Evolutionary conservation across 2,888 invertebrate species (phyloP), one percentile per base, ranked within the genome.

Genomic region (Carabus problematicus): DNA sequence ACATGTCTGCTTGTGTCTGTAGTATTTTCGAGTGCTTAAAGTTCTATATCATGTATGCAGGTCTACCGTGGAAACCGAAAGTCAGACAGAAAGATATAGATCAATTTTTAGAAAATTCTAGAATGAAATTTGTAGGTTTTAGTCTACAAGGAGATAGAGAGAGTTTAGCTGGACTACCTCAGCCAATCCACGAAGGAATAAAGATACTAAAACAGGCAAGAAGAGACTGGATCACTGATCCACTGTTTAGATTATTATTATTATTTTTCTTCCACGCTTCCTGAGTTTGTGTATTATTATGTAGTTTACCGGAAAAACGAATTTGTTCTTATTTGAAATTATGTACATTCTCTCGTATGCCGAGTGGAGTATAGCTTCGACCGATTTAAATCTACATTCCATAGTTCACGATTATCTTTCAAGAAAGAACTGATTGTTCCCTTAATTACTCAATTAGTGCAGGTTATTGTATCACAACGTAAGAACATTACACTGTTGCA

Each of bases 81-180:
- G 97, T 97, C 11, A 87, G 96, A 8, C 93, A 94, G 77, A 93
- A 92, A 82, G 98, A 98, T 79, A 90, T 98, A 71, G 97, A 98
- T 77, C 87, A 89, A 78, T 98, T 98, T 81, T 82, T 98, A 73
- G 95, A 97, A 77, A 91, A 91, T 79, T 94, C 96, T 0, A 84
- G 98, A 71, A 86, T 92, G 72, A 99, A 99, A 84, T 99, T 98
- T 85, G 93, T 99, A 72, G 97, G 98, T 0, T 99, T 95, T 80
- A 92, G 92, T 64, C 86, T 99, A 58, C 91, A 89, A 72, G 91
- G 91, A 29, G 97, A 98, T 79, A 86, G 91, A 68, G 90, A 90
- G 71, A 97, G 97, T 63, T 85, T 97, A 73, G 97, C 97, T 66
- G 99, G 98, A 1, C 84, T 99, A 68, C 99, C 99, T 0, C 92